Base-by-base conservation (phyloP, 2,888 invertebrate species). In the Volucella inflata region DNA sequence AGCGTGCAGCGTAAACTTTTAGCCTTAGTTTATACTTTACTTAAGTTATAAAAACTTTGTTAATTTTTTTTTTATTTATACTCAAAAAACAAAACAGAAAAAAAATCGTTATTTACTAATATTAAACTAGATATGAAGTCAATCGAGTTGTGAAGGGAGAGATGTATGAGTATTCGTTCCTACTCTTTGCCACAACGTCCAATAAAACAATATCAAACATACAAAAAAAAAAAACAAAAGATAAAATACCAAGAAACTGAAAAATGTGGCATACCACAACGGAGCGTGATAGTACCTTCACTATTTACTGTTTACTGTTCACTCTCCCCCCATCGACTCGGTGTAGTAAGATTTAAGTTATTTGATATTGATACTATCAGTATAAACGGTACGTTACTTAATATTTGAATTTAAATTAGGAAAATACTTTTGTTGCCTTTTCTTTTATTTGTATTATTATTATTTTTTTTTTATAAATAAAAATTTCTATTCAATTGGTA, bases 11-110 rank as follows among this genome's bases (percentile, higher is more conserved):
- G 92, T 89, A 92, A 93, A 91, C 93, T 93, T 90, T 92, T 94
- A 90, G 94, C 94, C 89, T 93, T 94, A 91, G 93, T 94, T 91
- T 93, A 93, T 89, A 94, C 94, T 87, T 92, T 94, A 90, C 94
- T 94, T 91, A 93, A 93, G 90, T 92, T 94, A 90, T 94, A 93
- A 91, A 84, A 90, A 71, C 60, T 82, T 87, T 81, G 81, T 87
- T 87, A 78, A 82, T 78, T 83, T 78, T 78, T 83, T 79, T 87
- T 87, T 75, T 82, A 65, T 30, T 12, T 53, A 38, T 11, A 11
- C 65, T 38, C 21, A 36, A 62, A 53, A 30, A 74, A 55, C 46
- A 70, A 36, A 71, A 64, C n/a, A 46, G 17, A 53, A 42, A 12
- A 50, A 62, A 17, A 76, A 64, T 80, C 83, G 68, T 81, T 81